Evolutionary conservation across 2,797 vertebrate genomes (phyloP), one percentile per base, ranked within the genome.

Genomic region (Selene dorsalis): DNA sequence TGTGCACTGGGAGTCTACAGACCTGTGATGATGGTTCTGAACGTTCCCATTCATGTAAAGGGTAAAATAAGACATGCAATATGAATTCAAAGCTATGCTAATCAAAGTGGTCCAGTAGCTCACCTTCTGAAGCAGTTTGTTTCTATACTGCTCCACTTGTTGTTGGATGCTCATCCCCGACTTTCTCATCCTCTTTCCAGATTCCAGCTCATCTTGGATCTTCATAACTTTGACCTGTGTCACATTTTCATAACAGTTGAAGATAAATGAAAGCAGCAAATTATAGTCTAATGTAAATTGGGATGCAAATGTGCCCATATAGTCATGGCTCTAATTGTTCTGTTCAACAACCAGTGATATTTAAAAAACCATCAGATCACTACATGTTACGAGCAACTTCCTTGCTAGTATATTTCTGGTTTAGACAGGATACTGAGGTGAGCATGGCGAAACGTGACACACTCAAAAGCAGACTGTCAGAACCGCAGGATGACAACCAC

Each of bases 151-250:
- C 57, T 94, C 93, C 84, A 96, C 92, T 78, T 96, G 94, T 52
- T 96, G 91, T 39, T 94, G 95, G 11, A 96, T 77, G 74, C 82
- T 95, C 91, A 93, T 87, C 38, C 93, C 93, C 38, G 94, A 91
- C 75, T 95, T 96, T 73, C 62, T 93, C 35, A 38, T 77, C 79
- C 91, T 92, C 78, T 95, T 95, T 8, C 94, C 94, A 24, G 92
- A 95, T 74, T 96, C 95, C 78, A 96, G 38, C 83, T 96, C 95
- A 84, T 96, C 95, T 73, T 96, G 95, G 69, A 95, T 89, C 86
- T 94, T 95, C 94, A 96, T 93, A 18, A 96, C 94, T 70, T 95
- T 96, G 38, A 96, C 92, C 95, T 96, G 84, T 28, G 32, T 53
- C 47, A 22, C 20, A 61, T 63, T 67, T 30, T 58, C 1, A 43